Base-by-base conservation (phyloP, 2,888 invertebrate species). In the Thera britannica region DNA sequence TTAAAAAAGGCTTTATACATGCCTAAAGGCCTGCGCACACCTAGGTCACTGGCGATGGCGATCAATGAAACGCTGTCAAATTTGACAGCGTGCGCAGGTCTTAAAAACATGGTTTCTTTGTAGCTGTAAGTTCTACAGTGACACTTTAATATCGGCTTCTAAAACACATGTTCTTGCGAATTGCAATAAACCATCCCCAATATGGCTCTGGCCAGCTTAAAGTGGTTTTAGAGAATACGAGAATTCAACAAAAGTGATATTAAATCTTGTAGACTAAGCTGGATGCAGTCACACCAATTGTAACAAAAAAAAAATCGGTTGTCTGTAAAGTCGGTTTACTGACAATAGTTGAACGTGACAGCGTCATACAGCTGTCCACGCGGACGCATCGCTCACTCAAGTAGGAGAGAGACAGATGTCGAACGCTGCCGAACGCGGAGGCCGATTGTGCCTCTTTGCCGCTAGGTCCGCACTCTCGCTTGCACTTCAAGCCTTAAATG, bases 231-330 rank as follows among this genome's bases (percentile, higher is more conserved):
- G 77, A 73, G 78, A 79, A 79, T 77, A 78, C 79, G 80, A 75
- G 73, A 81, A 83, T 83, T 82, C 81, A 80, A 83, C 80, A 79
- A 78, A 83, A 81, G 81, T 81, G 81, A 83, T 81, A 81, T 79
- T 83, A 83, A 81, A 83, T 83, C 83, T 82, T 77, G 74, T 74
- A 71, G 78, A 79, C 74, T 71, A 78, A 77, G 74, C 64, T 23
- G 66, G 73, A 6, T 5, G 23, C 1, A 8, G 51, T 78, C 65
- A 82, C 78, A 83, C 82, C 72, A 73, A 4, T 3, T 8, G 75
- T 77, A 71, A 71, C 35, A 5, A n/a, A 23, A 23, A 23, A 23
- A 23, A 23, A 23, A 23, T 23, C 23, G 23, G 23, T 23, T n/a
- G n/a, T 23, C 23, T 23, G 23, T 23, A 23, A 23, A 23, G 23